Evolutionary conservation across 1,140 invertebrate genomes (phyloP).

Genomic region (Papilio glaucus): DNA sequence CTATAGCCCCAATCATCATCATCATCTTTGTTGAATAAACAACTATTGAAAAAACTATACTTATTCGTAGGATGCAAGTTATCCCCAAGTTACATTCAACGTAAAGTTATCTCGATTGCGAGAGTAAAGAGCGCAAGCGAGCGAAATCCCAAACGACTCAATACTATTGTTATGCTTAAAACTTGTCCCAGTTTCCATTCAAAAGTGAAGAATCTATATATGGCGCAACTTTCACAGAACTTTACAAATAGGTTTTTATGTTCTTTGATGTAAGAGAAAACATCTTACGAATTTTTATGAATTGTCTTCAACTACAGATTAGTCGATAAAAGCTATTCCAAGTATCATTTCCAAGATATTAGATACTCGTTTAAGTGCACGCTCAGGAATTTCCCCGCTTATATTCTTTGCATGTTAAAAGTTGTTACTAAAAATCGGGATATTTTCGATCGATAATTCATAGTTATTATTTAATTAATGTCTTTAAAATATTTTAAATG

Average conservation of each 20-base stretch:
- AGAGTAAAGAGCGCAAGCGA: background rate
- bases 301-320: slow-evolving; percentile 26
- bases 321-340: slow-evolving; percentile 33
- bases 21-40: background rate
- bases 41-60: background rate
- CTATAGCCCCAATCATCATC: no score
- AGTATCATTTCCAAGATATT: slow-evolving; percentile 11
- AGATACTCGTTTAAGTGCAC: slow-evolving; percentile 33
- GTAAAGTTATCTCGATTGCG: background rate
- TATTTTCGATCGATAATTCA: background rate
- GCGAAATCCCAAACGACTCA: background rate
- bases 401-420: background rate
- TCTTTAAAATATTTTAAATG: no score
- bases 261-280: background rate
- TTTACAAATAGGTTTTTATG: background rate
- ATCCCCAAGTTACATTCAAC: background rate
- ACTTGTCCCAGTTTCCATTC: background rate
- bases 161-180: slow-evolving; percentile 2
- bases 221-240: background rate
- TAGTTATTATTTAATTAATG: no score
- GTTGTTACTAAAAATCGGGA: background rate
- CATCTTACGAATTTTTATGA: slow-evolving; percentile 5
- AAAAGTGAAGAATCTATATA: background rate
- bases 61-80: no score
- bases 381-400: slow-evolving; percentile 2